Percentiles rank a stretch among this genome's conserved stretches.
These are phyloP conservation scores for Anas platyrhynchos DNA, from an alignment of 2,113 vertebrate genomes.

Conservation along the genomic window DNA sequence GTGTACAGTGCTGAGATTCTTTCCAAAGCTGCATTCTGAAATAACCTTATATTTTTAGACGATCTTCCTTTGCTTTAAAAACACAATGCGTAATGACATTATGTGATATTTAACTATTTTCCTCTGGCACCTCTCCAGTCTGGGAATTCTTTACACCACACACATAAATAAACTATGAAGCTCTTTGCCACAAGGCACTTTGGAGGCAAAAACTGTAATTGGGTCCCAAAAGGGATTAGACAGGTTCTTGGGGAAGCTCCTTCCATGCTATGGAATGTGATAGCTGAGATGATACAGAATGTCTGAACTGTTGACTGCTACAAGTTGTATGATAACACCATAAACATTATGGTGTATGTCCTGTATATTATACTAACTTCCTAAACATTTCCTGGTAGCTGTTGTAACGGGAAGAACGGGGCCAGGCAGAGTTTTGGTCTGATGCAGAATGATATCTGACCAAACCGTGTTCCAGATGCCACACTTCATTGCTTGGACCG, in stretches of 20 bases:
- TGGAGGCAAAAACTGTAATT: background rate
- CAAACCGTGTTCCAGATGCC: background rate
- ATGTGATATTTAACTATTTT: background rate
- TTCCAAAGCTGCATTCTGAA: constrained; percentile 58
- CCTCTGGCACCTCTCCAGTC: background rate
- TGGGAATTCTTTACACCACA: background rate
- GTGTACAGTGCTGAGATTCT: constrained; percentile 41
- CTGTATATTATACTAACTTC: background rate
- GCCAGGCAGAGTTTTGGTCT: background rate
- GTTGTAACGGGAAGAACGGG: background rate
- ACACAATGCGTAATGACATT: background rate
- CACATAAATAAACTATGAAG: background rate
- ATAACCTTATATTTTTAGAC: constrained; percentile 51
- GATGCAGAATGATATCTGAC: background rate
- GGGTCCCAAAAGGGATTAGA: background rate
- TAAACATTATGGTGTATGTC: background rate
- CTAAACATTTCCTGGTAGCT: background rate
- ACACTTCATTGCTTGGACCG: background rate
- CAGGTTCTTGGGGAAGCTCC: background rate
- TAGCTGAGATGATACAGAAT: background rate
- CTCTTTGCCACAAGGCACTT: background rate
- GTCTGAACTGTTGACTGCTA: background rate
- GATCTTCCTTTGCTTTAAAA: constrained; percentile 48
- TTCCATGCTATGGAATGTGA: background rate
- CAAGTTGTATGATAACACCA: background rate